Evolutionary conservation across 2,888 invertebrate genomes (phyloP).

Genomic region (Phasia obesa): DNA sequence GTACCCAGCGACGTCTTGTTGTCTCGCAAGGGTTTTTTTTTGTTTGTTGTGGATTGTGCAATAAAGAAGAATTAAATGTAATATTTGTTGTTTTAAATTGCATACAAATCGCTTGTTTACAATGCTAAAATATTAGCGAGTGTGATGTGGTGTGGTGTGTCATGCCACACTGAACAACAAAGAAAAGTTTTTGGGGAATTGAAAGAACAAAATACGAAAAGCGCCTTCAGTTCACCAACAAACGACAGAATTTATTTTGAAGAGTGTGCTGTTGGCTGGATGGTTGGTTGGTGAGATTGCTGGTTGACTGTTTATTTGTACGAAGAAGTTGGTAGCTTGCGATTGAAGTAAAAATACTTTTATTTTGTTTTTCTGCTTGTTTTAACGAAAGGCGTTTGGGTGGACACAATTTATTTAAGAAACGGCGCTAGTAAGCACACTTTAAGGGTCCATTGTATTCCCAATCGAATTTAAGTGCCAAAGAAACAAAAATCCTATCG

Average conservation of each 20-base stretch:
- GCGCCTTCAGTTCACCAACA: conserved; percentile 41
- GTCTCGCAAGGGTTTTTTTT: conserved; percentile 78
- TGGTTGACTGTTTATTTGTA: conserved; percentile 15
- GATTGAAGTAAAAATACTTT: conserved; percentile 27
- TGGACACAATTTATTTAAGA: conserved; percentile 83
- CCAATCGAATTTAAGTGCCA: conserved; percentile 66
- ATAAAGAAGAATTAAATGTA: conserved; percentile 67
- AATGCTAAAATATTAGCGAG: conserved; percentile 75
- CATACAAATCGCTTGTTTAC: conserved; percentile 81
- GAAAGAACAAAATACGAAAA: conserved; percentile 42
- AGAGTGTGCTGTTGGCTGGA: conserved; percentile 21
- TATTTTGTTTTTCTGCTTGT: not conserved
- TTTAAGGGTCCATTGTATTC: conserved; percentile 83
- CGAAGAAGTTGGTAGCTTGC: conserved; percentile 9
- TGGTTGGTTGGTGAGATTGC: conserved; percentile 8
- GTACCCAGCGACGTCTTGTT: conserved; percentile 77
- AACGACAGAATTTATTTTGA: conserved; percentile 26
- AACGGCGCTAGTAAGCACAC: conserved; percentile 83
- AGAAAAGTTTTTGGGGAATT: conserved; percentile 27
- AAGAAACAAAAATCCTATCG: conserved; percentile 75
- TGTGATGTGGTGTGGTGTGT: conserved; percentile 36
- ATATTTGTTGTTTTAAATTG: conserved; percentile 73
- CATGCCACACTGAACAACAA: conserved; percentile 41
- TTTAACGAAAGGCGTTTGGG: conserved; percentile 76
- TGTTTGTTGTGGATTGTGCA: conserved; percentile 46